Evolutionary conservation across 2,888 invertebrate species (phyloP), one percentile per base, ranked within the genome.

Genomic region (Scaptomyza flava): DNA sequence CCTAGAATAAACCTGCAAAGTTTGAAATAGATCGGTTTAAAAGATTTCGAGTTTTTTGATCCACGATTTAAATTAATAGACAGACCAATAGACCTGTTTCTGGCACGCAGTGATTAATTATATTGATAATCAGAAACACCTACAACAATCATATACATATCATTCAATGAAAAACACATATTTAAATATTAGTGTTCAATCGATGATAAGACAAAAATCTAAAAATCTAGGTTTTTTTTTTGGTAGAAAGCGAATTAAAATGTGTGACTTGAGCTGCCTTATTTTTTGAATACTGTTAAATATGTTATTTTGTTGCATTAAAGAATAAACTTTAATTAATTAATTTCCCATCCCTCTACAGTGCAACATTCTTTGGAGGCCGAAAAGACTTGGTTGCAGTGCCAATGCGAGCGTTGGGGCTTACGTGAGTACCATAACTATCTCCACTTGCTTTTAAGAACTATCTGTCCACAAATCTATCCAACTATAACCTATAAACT

Each of bases 321-420:
- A 4, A 23, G 23, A 23, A 23, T 23, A 2, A 23, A 4, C 45
- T n/a, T 9, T 7, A 27, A 12, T 3, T 30, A 9, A 8, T 23
- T 27, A 27, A 9, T 27, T 46, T 27, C 6, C 6, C 7, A 0
- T 34, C 33, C 27, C 9, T 46, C 64, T 52, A 63, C 93, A 97
- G 96, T 96, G 90, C 96, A 97, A 93, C 93, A 96, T 90, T 96
- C 97, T 66, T 93, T 97, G 91, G 97, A 97, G 92, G 96, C 96
- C 68, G 97, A 97, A 92, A 96, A 96, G 92, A 96, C 96, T 77
- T 97, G 97, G 97, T 93, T 97, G 86, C 96, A 96, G 92, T 96
- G 96, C 91, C 97, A 97, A 93, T 96, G 96, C 92, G 96, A 97
- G 92, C 95, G 96, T 87, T 97, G 96, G 97, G 96, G 96, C 82